Percentiles rank a stretch among this genome's conserved stretches.
Evolutionary conservation across 2,888 invertebrate genomes (phyloP).

Genomic region (Abrostola tripartita): DNA sequence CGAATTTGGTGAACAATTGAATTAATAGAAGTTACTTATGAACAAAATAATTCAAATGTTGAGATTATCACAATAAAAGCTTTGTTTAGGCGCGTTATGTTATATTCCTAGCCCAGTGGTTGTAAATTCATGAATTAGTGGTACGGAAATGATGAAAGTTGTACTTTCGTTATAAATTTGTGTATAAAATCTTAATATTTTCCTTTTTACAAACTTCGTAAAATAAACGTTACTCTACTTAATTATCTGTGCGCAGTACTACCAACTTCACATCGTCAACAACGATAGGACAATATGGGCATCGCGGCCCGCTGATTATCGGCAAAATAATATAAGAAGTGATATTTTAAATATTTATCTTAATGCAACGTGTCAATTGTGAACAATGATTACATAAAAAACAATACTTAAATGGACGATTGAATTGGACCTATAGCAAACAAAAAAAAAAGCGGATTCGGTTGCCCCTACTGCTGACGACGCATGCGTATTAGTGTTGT

Average conservation of each 20-base stretch:
- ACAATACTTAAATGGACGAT: neutral
- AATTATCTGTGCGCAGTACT: neutral
- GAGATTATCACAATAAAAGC: too few species aligned
- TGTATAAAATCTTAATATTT: neutral
- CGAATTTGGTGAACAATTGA: too few species aligned
- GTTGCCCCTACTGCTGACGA: neutral
- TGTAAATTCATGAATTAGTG: neutral
- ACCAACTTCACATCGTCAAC: neutral
- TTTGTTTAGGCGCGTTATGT: too few species aligned
- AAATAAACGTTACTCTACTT: neutral
- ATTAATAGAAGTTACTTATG: too few species aligned
- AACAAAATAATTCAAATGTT: too few species aligned
- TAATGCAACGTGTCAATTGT: neutral
- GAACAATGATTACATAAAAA: neutral
- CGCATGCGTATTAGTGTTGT: constrained; percentile 1
- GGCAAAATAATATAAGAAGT: neutral
- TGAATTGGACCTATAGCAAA: neutral
- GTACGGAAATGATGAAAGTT: neutral
- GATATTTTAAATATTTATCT: neutral
- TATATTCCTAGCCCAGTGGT: too few species aligned
- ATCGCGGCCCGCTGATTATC: neutral
- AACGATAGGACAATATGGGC: neutral
- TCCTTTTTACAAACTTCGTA: neutral
- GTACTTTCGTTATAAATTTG: neutral
- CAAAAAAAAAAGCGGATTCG: neutral